Evolutionary conservation across 2,888 invertebrate genomes (phyloP), one percentile per base, ranked within the genome.

Genomic region (Drosophila niveifrons): DNA sequence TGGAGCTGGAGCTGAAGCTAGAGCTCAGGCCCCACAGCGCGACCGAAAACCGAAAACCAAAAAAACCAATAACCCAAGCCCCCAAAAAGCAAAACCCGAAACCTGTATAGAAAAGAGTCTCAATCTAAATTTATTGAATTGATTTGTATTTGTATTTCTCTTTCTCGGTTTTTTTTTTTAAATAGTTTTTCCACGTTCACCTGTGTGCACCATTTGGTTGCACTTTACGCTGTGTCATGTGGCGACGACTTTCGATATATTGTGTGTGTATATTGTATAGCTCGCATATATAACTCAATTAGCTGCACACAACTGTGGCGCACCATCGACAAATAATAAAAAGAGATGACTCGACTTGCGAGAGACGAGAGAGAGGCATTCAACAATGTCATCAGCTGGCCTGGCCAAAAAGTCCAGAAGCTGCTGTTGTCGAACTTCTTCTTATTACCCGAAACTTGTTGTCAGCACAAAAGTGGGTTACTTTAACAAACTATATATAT

Each of bases 61-160:
- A 23, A 23, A 23, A 17, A 17, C 28, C 18, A 59, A 13, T 71
- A 47, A 71, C 58, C 55, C 72, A 34, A 64, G 39, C 52, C 34
- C 52, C 52, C n/a, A n/a, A n/a, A n/a, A n/a, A n/a, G n/a, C n/a
- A n/a, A n/a, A n/a, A n/a, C n/a, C 23, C 6, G 23, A 23, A 81
- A 82, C 82, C 75, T 63, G 79, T 64, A 64, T 72, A 62, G 74
- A 73, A 84, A 75, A 75, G 77, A 75, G 72, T 70, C 62, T 18
- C 23, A 34, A 36, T 47, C 53, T 57, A 61, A 62, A 70, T 87
- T 87, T 84, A 81, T 84, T 84, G 88, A 78, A 87, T 87, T 81
- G 88, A 78, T 78, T 82, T 74, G 77, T 72, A 65, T 74, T 83
- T 80, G 75, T 79, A 59, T 74, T 78, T 72, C 78, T 72, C 74